phyloP scores from a whole-genome alignment of 1,140 invertebrate species.

The Pseudomyrmex gracilis region DNA sequence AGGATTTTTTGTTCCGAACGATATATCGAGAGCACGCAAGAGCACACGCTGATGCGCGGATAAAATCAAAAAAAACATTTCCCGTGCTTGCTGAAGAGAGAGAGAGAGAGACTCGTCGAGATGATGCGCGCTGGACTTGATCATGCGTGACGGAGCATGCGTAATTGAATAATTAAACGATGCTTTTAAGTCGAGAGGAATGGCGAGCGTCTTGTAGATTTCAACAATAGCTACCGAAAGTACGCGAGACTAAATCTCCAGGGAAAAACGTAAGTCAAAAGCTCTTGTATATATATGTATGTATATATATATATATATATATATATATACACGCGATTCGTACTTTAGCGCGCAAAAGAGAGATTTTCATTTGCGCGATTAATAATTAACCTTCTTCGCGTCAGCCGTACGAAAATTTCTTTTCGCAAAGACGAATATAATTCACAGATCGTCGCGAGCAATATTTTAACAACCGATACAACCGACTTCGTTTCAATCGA shows the following conservation, averaged over 20 bases:
- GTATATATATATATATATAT: no score
- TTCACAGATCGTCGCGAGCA: not conserved
- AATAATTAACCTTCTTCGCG: not conserved
- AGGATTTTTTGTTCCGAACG: no score
- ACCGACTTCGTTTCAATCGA: not conserved
- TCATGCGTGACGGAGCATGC: slow-evolving; percentile 76
- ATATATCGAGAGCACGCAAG: not conserved
- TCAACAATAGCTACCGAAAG: slow-evolving; percentile 68
- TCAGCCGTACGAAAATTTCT: not conserved
- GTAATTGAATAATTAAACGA: slow-evolving; percentile 81
- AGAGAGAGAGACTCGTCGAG: slow-evolving; percentile 3
- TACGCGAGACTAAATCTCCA: slow-evolving; percentile 4
- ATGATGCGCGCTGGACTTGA: slow-evolving; percentile 41
- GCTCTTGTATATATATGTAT: slow-evolving; percentile 65
- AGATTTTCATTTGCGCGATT: not conserved
- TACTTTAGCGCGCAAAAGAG: not conserved
- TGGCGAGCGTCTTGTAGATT: slow-evolving; percentile 64
- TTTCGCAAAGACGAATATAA: not conserved
- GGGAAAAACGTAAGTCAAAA: slow-evolving; percentile 58
- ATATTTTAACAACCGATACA: slow-evolving; percentile 1
- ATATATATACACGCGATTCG: slow-evolving; percentile 13
- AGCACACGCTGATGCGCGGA: not conserved
- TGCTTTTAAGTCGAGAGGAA: slow-evolving; percentile 76
- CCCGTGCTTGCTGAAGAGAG: slow-evolving; percentile 2
- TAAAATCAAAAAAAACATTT: slow-evolving; percentile 23